Evolutionary conservation across 1,140 invertebrate species (phyloP).

Genomic region (Hormaphis cornu): DNA sequence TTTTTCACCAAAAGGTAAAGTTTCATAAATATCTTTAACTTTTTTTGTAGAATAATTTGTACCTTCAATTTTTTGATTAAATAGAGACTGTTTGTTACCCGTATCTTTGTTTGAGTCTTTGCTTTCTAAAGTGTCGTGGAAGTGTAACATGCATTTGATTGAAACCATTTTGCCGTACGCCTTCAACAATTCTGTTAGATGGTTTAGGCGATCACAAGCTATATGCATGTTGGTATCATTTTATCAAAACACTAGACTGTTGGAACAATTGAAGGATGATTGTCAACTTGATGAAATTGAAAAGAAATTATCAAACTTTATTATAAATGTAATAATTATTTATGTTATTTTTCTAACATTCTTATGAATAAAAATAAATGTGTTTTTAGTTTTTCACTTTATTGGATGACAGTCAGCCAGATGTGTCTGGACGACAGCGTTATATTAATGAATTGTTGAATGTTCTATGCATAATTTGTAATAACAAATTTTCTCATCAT

Average conservation of each 20-base stretch:
- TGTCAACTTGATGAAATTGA: conserved; percentile 1
- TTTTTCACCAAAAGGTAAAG: conserved; percentile 24
- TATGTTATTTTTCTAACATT: neutral
- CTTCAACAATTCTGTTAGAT: conserved; percentile 52
- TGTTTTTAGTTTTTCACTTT: conserved; percentile 19
- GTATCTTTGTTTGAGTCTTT: conserved; percentile 55
- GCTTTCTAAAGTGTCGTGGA: conserved; percentile 50
- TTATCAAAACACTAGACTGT: conserved; percentile 48
- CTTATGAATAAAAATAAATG: neutral
- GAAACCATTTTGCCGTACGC: conserved; percentile 49
- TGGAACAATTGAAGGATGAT: conserved; percentile 8
- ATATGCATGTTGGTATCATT: conserved; percentile 53
- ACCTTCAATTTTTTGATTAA: neutral
- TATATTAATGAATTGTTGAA: conserved; percentile 25
- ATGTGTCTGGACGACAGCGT: conserved; percentile 8
- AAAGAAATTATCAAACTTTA: neutral
- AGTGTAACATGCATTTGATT: conserved; percentile 50
- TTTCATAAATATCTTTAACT: neutral
- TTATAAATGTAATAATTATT: conserved; percentile 2
- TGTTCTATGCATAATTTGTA: neutral
- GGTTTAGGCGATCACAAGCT: conserved; percentile 54
- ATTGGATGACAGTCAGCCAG: conserved; percentile 13
- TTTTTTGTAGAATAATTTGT: neutral
- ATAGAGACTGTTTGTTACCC: conserved; percentile 51
- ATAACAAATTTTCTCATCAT: conserved; percentile 13